These are phyloP conservation scores for Artibeus jamaicensis DNA, from an alignment of 2,797 vertebrate species.

Conservation along the genomic window DNA sequence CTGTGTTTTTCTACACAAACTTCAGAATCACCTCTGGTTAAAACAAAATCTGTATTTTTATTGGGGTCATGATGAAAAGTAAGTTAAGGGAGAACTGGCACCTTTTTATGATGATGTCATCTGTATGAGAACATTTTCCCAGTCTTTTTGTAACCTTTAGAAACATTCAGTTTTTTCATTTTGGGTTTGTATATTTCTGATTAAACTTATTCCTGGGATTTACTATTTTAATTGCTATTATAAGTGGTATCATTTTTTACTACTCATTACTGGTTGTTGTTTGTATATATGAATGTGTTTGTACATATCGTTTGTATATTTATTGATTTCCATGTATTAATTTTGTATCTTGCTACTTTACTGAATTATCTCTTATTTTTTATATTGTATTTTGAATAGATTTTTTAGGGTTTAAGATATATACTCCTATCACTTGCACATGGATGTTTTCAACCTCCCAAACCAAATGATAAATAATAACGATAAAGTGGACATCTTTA, in stretches of 20 bases:
- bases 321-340: not conserved
- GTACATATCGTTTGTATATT: too few species aligned
- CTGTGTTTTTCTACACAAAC: not conserved
- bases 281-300: not conserved
- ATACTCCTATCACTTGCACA: not conserved
- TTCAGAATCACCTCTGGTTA: not conserved
- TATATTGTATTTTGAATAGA: not conserved
- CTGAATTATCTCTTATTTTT: not conserved
- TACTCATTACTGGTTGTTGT: not conserved
- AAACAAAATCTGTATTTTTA: not conserved
- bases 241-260: not conserved
- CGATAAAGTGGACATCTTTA: not conserved
- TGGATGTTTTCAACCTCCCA: not conserved
- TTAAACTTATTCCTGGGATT: not conserved
- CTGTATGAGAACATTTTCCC: not conserved
- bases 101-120: not conserved
- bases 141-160: not conserved
- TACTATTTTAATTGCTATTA: not conserved
- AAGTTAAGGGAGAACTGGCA: not conserved
- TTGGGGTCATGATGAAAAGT: not conserved
- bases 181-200: not conserved
- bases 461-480: not conserved
- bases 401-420: constrained; percentile 20
- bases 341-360: not conserved
- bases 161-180: not conserved